Conservation (phyloP, 2,113 vertebrate species). For the Strix aluco region DNA sequence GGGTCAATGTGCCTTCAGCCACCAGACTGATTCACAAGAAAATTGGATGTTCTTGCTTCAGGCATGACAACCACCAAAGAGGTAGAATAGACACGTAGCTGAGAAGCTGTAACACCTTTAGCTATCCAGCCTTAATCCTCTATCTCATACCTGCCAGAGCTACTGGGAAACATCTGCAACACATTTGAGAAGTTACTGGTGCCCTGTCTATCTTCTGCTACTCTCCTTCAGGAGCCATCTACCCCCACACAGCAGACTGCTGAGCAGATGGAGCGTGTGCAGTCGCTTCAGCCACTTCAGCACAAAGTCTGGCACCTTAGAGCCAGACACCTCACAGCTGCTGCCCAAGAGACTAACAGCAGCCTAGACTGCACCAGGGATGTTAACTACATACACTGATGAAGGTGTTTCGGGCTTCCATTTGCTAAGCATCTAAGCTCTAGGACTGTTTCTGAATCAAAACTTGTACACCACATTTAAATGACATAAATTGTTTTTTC, state of each 20-base stretch:
- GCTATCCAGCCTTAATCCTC: background rate
- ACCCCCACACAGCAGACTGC: background rate
- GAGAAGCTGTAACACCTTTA: background rate
- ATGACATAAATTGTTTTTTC: background rate
- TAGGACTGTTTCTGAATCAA: background rate
- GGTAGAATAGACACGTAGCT: background rate
- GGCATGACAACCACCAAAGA: background rate
- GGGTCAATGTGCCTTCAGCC: background rate
- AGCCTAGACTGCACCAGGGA: background rate
- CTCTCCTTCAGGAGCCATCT: background rate
- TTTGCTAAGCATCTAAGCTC: background rate
- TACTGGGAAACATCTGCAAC: background rate
- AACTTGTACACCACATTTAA: background rate
- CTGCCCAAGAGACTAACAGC: background rate
- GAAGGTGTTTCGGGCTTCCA: background rate
- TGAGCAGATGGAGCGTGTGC: rapidly evolving
- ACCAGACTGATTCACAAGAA: background rate
- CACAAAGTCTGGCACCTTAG: background rate
- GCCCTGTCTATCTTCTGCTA: background rate
- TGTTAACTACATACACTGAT: background rate
- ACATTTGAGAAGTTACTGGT: background rate
- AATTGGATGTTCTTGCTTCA: background rate
- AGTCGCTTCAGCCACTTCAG: background rate
- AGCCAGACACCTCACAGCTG: background rate
- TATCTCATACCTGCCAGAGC: background rate